Conservation (phyloP, 2,113 vertebrate species). For the Cyanocitta stelleri region DNA sequence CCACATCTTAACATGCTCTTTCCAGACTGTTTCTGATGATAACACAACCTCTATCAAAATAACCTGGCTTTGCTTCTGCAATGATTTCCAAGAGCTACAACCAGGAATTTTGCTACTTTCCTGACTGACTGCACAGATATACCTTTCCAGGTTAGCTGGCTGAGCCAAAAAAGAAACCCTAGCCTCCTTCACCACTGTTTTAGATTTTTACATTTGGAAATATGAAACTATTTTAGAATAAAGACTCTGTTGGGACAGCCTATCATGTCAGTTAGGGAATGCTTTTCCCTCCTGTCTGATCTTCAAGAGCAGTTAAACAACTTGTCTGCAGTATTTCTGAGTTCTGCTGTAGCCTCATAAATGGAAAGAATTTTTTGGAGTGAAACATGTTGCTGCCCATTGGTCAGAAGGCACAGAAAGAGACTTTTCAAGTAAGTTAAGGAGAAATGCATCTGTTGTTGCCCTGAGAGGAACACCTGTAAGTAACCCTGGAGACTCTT, state of each 20-base stretch:
- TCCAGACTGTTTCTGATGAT: constrained; percentile 22
- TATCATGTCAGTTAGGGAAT: background rate
- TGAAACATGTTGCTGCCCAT: background rate
- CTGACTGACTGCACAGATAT: background rate
- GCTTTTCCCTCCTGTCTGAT: background rate
- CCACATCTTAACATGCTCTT: background rate
- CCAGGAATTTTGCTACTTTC: background rate
- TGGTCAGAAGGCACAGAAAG: background rate
- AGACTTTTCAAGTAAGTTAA: background rate
- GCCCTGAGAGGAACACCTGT: background rate
- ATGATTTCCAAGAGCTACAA: constrained; percentile 13
- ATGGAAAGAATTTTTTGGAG: background rate
- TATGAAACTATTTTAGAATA: background rate
- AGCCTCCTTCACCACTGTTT: background rate
- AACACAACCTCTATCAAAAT: background rate
- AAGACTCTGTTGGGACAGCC: background rate
- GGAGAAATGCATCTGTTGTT: background rate
- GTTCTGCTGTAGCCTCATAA: background rate
- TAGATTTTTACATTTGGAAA: background rate
- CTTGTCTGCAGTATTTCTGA: background rate
- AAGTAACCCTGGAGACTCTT: background rate
- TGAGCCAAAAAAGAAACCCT: background rate
- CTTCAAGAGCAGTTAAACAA: background rate
- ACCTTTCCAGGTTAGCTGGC: background rate
- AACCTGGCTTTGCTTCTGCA: constrained; percentile 24